Conservation (phyloP, 2,888 invertebrate species). For the Neoscelio sp. region DNA sequence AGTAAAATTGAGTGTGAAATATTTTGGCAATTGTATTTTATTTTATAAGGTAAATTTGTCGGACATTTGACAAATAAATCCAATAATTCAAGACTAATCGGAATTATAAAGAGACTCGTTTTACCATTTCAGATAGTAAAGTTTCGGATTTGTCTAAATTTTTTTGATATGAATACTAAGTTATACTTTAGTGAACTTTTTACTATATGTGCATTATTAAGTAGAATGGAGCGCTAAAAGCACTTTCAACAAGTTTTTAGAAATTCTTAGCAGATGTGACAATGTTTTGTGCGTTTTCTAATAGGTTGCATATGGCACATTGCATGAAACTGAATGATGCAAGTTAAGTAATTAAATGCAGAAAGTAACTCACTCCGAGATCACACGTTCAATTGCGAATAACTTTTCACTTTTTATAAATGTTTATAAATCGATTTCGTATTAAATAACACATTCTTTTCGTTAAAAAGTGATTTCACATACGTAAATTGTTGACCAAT, state of each 20-base stretch:
- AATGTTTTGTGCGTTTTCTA: constrained; percentile 34
- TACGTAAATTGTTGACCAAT: too few species aligned
- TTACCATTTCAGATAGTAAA: too few species aligned
- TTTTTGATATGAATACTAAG: too few species aligned
- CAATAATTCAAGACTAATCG: too few species aligned
- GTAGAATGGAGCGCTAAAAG: constrained; percentile 21
- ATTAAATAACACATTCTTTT: constrained; percentile 9
- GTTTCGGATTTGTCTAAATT: too few species aligned
- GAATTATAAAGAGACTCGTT: too few species aligned
- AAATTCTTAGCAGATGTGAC: constrained; percentile 48
- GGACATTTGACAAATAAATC: too few species aligned
- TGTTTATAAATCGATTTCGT: not conserved
- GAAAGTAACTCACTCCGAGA: constrained; percentile 52
- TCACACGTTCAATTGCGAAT: constrained; percentile 21
- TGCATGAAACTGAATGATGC: constrained; percentile 51
- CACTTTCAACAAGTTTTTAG: constrained; percentile 35
- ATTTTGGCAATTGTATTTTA: too few species aligned
- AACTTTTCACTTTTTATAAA: constrained; percentile 53
- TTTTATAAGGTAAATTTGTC: too few species aligned
- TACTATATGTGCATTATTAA: constrained; percentile 12
- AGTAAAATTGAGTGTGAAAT: too few species aligned
- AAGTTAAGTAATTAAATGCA: constrained; percentile 60
- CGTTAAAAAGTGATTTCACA: too few species aligned
- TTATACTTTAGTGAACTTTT: too few species aligned
- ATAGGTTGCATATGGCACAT: constrained; percentile 49